Evolutionary conservation across 2,113 vertebrate genomes (phyloP).

Genomic region (Phalacrocorax brasilianus): DNA sequence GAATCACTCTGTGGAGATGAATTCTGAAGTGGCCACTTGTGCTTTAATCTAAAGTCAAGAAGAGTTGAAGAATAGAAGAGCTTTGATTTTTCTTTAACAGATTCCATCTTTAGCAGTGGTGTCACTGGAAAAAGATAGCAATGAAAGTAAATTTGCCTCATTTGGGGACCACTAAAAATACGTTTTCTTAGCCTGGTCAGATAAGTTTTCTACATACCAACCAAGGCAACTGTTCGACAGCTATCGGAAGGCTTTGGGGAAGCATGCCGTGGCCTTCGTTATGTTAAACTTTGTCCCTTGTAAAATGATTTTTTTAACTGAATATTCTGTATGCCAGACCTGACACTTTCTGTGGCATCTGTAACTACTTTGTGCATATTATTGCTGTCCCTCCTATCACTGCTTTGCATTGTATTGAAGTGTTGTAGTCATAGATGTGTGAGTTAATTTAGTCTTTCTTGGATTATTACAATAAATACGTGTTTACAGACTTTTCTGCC

Average conservation of each 20-base stretch:
- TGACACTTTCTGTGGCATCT: neutral
- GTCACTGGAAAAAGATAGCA: neutral
- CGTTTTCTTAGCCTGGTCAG: neutral
- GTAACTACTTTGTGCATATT: neutral
- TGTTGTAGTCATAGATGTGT: neutral
- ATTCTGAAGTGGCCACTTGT: slow-evolving; percentile 19
- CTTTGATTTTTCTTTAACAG: neutral
- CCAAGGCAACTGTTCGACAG: neutral
- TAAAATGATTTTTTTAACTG: neutral
- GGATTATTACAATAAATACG: neutral
- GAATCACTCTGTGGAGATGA: neutral
- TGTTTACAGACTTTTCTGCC: neutral
- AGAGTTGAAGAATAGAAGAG: neutral
- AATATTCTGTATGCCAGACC: neutral
- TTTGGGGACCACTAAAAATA: neutral
- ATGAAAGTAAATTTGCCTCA: neutral
- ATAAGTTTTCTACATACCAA: neutral
- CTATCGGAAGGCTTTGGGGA: neutral
- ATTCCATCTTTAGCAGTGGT: neutral
- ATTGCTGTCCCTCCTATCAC: neutral
- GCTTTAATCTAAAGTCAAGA: neutral
- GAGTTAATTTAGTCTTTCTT: neutral
- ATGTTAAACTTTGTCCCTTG: neutral
- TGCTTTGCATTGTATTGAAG: neutral
- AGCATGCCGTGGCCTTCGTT: neutral